Evolutionary conservation across 2,797 vertebrate species (phyloP).

Genomic region (Takifugu ocellatus): DNA sequence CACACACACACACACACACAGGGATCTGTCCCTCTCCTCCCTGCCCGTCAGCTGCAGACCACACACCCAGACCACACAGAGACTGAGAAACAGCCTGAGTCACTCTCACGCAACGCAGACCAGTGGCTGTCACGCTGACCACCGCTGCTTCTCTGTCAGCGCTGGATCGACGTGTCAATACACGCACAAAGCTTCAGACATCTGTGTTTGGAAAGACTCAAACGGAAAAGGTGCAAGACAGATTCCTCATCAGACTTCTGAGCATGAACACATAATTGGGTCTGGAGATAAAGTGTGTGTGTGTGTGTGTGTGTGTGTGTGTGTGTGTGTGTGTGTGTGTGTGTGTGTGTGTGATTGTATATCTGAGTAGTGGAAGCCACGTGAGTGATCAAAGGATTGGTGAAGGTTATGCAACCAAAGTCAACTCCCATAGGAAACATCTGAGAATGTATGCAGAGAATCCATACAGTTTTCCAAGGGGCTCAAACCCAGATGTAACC

Average conservation of each 20-base stretch:
- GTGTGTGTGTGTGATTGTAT: conserved; percentile 4
- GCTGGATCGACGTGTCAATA: conserved; percentile 19
- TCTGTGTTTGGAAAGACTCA: not conserved
- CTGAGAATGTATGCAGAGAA: not conserved
- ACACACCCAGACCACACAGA: conserved; percentile 93
- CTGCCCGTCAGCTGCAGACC: conserved; percentile 86
- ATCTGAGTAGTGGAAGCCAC: conserved; percentile 1
- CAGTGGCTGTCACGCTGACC: conserved; percentile 81
- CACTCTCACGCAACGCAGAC: conserved; percentile 86
- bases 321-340: no score
- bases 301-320: no score
- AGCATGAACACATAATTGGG: not conserved
- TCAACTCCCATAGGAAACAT: conserved; percentile 4
- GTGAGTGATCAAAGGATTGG: conserved; percentile 8
- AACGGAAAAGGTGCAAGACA: not conserved
- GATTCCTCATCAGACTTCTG: not conserved
- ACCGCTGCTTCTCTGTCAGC: conserved; percentile 37
- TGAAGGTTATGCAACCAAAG: conserved; percentile 12
- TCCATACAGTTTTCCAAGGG: not conserved
- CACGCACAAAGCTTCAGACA: conserved; percentile 6
- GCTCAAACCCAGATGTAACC: conserved; percentile 1
- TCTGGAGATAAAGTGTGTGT: not conserved
- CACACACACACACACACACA: conserved; percentile 41
- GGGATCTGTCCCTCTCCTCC: conserved; percentile 70
- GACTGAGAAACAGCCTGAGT: conserved; percentile 76